Percentiles rank a stretch among this genome's conserved stretches.
phyloP scores from a whole-genome alignment of 1,140 invertebrate species.

The Sinella curviseta region DNA sequence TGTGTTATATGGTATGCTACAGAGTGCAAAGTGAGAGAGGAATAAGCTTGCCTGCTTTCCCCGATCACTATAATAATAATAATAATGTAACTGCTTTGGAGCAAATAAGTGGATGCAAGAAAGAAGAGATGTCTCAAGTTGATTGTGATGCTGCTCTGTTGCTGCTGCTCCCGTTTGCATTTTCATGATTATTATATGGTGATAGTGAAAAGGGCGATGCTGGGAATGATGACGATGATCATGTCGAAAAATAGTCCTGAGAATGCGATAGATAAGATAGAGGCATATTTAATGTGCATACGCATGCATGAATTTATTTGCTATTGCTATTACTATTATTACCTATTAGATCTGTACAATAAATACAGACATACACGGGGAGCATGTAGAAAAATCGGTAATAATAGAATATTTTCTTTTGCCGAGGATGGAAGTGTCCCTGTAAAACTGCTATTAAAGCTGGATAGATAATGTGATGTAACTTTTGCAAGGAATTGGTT shows the following conservation, averaged over 20 bases:
- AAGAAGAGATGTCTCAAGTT: neutral
- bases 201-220: neutral
- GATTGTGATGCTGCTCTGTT: neutral
- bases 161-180: neutral
- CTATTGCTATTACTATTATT: neutral
- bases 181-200: slow-evolving; percentile 12
- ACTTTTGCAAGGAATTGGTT: neutral
- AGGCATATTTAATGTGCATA: neutral
- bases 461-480: neutral
- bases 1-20: too few relatives aligned
- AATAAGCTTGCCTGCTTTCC: neutral
- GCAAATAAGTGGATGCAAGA: neutral
- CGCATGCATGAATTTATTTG: neutral
- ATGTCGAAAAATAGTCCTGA: neutral
- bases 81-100: neutral
- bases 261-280: neutral
- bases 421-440: neutral
- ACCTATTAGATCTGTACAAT: neutral
- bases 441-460: neutral
- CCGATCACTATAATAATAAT: neutral
- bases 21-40: too few relatives aligned
- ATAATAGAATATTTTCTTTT: neutral
- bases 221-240: neutral
- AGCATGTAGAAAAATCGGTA: neutral
- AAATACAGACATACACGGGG: neutral